Evolutionary conservation across 1,140 invertebrate genomes (phyloP), one percentile per base, ranked within the genome.

Genomic region (Drepana arcuata): DNA sequence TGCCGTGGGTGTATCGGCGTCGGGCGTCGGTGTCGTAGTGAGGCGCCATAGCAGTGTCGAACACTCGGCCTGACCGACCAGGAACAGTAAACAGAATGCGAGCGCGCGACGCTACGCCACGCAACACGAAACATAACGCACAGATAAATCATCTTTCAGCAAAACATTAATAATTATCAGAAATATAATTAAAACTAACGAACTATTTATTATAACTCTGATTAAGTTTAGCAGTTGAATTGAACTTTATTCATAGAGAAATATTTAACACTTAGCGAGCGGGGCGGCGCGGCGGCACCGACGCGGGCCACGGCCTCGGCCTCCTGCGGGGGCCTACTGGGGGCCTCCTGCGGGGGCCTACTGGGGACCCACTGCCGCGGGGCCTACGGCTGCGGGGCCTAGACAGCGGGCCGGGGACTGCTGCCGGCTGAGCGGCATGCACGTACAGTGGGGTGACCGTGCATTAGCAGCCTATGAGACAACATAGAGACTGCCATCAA

Each of bases 111-210:
- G 32, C 48, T 51, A 53, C 46, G 48, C 51, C 48, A 34, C 51
- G 43, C 47, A 46, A 35, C 45, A 31, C 65, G 67, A 26, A 70
- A 79, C 74, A 56, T 77, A 79, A 79, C 74, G 63, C 59, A 68
- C 65, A 60, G 74, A 79, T 79, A 79, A 79, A 77, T 79, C 60
- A 77, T 77, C 71, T 79, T 73, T 75, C 70, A 79, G 77, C 70
- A 79, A 78, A 81, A 81, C 77, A 78, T 81, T 70, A 74, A 78
- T 78, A 71, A 78, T 73, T 81, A 75, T 78, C 70, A 78, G 73
- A 78, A 81, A 77, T 78, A 81, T 77, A 75, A 81, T 78, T 79
- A 78, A 78, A 77, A 77, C 77, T 81, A 81, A 78, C 77, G 65
- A 68, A 78, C 77, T 81, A 81, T 4, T 74, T 78, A n/a, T n/a